Evolutionary conservation across 2,797 vertebrate genomes (phyloP), one percentile per base, ranked within the genome.

Genomic region (Trachops cirrhosus): DNA sequence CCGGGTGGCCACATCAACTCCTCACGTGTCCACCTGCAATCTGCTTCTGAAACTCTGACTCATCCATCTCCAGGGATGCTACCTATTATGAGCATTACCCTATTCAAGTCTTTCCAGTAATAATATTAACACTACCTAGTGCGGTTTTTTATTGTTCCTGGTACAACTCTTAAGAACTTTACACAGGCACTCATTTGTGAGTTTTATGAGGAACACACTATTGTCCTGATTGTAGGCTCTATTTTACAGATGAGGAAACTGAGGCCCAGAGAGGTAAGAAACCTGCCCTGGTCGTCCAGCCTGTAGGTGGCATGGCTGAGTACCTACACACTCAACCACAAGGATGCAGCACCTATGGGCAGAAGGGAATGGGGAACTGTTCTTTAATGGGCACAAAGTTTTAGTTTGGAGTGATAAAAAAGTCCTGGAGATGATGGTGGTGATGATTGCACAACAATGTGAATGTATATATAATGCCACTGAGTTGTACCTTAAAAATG

Each of bases 281-380:
- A n/a, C 15, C 62, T 64, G 29, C 62, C 15, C 32, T 64, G 5
- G 44, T 41, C 82, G 10, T 32, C 37, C 12, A 52, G 48, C 9
- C 1, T 0, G 0, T 24, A 21, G 34, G 15, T 2, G 14, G 34
- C 19, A 6, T 1, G 19, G 39, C 39, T 32, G n/a, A 37, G 24
- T 22, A 18, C 11, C 75, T 22, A n/a, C 0, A 2, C 3, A 10
- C 41, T 29, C 37, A 39, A 22, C 22, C 9, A 2, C 19, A 10
- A 32, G 11, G 22, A 22, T 0, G 19, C 2, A 15, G 78, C 50
- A 39, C 67, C 59, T 46, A n/a, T 18, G 6, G 37, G 12, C 16
- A 70, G 54, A 62, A 24, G 6, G 54, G 39, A 10, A 44, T 2
- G 5, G 32, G 39, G 15, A 37, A 6, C 3, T 6, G 0, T 32